phyloP scores from a whole-genome alignment of 1,140 invertebrate genomes.

The Diorhabda carinulata region DNA sequence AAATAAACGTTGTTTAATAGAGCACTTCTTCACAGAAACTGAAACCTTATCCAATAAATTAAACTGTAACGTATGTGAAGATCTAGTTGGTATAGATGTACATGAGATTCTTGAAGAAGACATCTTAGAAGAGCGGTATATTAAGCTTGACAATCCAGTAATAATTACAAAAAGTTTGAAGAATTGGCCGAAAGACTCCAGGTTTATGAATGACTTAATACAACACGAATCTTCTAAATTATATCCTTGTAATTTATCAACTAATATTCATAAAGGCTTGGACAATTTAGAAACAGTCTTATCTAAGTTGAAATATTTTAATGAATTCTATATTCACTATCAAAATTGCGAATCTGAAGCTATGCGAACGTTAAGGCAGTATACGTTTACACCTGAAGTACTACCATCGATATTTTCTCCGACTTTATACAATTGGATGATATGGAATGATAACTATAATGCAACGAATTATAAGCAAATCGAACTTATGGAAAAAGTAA shows the following conservation, averaged over 20 bases:
- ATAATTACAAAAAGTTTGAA: conserved; percentile 29
- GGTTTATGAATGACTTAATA: conserved; percentile 21
- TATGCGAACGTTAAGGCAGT: conserved; percentile 53
- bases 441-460: conserved; percentile 73
- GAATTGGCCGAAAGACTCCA: conserved; percentile 26
- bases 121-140: conserved; percentile 26
- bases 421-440: conserved; percentile 74
- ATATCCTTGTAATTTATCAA: conserved; percentile 37
- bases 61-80: conserved; percentile 40
- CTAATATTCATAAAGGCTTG: conserved; percentile 27
- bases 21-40: conserved; percentile 5
- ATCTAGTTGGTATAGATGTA: conserved; percentile 29
- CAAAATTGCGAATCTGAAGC: conserved; percentile 78
- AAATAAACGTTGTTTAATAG: conserved; percentile 66
- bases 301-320: conserved; percentile 34
- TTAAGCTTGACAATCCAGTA: conserved; percentile 35
- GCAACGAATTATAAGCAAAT: conserved; percentile 69
- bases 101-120: conserved; percentile 23
- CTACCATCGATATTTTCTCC: conserved; percentile 70
- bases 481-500: conserved; percentile 63
- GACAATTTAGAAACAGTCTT: conserved; percentile 23
- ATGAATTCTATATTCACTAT: conserved; percentile 79
- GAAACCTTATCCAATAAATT: conserved; percentile 11
- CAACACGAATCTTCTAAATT: conserved; percentile 22
- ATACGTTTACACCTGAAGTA: conserved; percentile 72